These are phyloP conservation scores for Pogonophryne albipinna DNA, from an alignment of 2,797 vertebrate species.

Conservation along the genomic window DNA sequence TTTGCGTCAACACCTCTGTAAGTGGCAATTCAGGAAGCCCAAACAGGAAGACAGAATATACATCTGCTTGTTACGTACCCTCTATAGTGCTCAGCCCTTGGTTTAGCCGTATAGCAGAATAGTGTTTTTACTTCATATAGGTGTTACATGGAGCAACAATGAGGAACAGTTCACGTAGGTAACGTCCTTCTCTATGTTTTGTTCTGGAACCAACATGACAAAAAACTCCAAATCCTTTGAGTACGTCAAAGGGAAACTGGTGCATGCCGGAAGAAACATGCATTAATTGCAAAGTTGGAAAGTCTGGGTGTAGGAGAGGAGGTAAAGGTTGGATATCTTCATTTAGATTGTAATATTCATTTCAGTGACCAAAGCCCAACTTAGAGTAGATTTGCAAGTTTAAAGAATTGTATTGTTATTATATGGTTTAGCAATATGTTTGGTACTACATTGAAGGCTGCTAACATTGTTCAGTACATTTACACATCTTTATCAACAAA, in stretches of 20 bases:
- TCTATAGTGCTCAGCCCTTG: constrained; percentile 9
- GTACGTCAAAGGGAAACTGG: background rate
- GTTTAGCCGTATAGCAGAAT: constrained; percentile 6
- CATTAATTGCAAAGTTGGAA: background rate
- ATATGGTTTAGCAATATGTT: background rate
- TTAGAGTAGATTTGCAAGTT: too few species aligned
- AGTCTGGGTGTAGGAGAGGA: background rate
- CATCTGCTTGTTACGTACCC: constrained; percentile 24
- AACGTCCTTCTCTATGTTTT: constrained; percentile 1
- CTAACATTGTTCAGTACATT: background rate
- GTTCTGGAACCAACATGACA: background rate
- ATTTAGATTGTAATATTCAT: too few species aligned
- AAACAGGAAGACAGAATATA: constrained; percentile 18
- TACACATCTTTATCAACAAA: background rate
- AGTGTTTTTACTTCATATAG: constrained; percentile 16
- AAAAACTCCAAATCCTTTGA: constrained; percentile 11
- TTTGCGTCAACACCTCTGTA: constrained; percentile 27
- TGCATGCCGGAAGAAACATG: constrained; percentile 1
- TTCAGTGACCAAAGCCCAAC: too few species aligned
- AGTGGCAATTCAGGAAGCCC: constrained; percentile 36
- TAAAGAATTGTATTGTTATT: too few species aligned
- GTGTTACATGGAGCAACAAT: constrained; percentile 1
- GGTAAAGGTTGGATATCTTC: too few species aligned
- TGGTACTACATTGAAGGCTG: background rate
- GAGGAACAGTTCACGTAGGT: too few species aligned